These are phyloP conservation scores for Eupithecia exiguata DNA, from an alignment of 2,888 invertebrate genomes.

Conservation along the genomic window DNA sequence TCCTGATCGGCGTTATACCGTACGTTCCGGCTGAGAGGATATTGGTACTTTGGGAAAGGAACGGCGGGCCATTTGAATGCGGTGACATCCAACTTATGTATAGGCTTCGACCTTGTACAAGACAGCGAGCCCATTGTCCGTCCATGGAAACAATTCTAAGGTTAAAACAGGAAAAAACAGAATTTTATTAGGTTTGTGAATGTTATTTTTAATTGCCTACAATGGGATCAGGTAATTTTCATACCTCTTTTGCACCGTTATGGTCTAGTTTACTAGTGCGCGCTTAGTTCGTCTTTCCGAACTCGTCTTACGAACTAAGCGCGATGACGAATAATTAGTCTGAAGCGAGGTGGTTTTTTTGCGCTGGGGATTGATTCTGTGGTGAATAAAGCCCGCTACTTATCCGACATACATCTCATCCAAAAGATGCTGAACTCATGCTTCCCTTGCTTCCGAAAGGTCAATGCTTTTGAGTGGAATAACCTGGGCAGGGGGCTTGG, in stretches of 20 bases:
- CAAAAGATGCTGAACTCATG: no score
- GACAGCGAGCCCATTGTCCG: constrained; percentile 7
- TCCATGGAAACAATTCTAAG: constrained; percentile 3
- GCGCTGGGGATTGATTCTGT: neutral
- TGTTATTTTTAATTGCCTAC: neutral
- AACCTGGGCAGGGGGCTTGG: no score
- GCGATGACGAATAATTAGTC: no score
- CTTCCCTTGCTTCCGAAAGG: no score
- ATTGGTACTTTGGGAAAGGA: neutral
- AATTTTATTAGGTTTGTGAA: neutral
- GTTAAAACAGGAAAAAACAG: neutral
- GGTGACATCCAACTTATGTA: neutral
- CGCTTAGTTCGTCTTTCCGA: no score
- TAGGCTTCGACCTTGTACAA: constrained; percentile 5
- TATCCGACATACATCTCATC: no score
- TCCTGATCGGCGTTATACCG: neutral
- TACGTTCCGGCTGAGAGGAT: neutral
- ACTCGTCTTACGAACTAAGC: no score
- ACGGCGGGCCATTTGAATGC: neutral
- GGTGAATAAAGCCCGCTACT: no score
- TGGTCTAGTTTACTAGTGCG: no score
- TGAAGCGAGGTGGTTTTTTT: neutral
- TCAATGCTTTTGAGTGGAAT: no score
- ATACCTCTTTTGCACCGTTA: neutral
- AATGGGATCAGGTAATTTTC: neutral